These are phyloP conservation scores for Diaphora mendica DNA, from an alignment of 2,888 invertebrate genomes.

Conservation along the genomic window DNA sequence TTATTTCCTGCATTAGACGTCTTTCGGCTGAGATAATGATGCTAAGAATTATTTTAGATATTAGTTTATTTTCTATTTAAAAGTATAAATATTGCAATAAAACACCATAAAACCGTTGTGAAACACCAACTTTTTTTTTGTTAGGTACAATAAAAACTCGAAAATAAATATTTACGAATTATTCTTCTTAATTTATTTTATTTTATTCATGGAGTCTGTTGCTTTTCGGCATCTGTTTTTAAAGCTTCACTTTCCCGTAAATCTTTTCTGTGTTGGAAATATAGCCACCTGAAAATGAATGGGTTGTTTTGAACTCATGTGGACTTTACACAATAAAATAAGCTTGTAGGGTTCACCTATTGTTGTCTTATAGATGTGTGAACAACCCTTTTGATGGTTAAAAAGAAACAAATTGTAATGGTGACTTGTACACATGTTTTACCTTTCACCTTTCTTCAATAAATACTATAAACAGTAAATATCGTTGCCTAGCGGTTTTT, in stretches of 20 bases:
- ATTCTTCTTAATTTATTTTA: slow-evolving; percentile 30
- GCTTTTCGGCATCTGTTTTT: slow-evolving; percentile 64
- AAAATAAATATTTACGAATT: slow-evolving; percentile 21
- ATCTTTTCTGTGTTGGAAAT: slow-evolving; percentile 87
- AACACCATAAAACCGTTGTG: not conserved
- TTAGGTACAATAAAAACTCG: not conserved
- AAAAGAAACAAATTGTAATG: too few relatives aligned
- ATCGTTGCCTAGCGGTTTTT: too few relatives aligned
- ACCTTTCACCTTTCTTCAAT: not conserved
- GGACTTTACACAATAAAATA: not conserved
- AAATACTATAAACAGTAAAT: not conserved
- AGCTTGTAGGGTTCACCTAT: not conserved
- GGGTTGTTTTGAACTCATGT: slow-evolving; percentile 11
- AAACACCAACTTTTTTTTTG: not conserved
- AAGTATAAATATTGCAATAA: not conserved
- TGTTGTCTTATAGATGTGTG: not conserved
- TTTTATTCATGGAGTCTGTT: slow-evolving; percentile 45
- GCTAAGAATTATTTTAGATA: too few relatives aligned
- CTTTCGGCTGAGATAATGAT: too few relatives aligned
- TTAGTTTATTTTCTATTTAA: too few relatives aligned
- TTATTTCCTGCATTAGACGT: too few relatives aligned
- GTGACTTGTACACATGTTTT: too few relatives aligned
- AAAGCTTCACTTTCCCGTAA: slow-evolving; percentile 65
- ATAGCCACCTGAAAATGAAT: slow-evolving; percentile 88
- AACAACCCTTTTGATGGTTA: too few relatives aligned